Evolutionary conservation across 2,888 invertebrate genomes (phyloP).

Genomic region (Sphinx pinastri): DNA sequence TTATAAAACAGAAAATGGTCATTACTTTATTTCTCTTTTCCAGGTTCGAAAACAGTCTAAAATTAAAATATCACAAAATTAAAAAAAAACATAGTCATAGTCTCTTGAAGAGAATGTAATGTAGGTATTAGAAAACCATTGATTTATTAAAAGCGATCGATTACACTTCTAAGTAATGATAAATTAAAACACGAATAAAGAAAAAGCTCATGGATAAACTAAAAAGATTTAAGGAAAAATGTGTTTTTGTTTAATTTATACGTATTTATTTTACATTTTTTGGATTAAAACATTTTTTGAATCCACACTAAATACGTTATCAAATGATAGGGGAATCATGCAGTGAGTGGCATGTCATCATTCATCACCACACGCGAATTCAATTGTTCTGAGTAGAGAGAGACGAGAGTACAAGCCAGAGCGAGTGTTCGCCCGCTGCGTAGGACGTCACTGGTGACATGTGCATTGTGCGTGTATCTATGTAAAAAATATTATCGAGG

Average conservation of each 20-base stretch:
- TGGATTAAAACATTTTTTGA: conserved; percentile 21
- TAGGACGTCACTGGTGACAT: conserved; percentile 55
- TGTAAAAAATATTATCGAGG: conserved; percentile 72
- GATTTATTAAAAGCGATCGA: conserved; percentile 37
- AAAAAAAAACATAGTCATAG: conserved; percentile 55
- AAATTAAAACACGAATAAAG: conserved; percentile 23
- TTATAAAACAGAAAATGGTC: neutral
- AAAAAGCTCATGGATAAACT: conserved; percentile 48
- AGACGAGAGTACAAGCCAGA: neutral
- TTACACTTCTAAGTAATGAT: conserved; percentile 33
- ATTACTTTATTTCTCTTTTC: neutral
- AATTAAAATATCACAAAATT: conserved; percentile 29
- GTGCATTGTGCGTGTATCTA: conserved; percentile 63
- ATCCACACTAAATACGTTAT: neutral
- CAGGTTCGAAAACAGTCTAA: conserved; percentile 2
- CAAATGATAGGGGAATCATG: neutral
- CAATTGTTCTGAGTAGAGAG: neutral
- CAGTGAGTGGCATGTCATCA: conserved; percentile 7
- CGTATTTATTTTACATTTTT: conserved; percentile 4
- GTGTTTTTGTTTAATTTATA: neutral
- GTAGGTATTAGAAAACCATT: conserved; percentile 53
- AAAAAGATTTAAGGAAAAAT: conserved; percentile 27
- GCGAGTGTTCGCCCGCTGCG: conserved; percentile 39
- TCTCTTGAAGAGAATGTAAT: conserved; percentile 57
- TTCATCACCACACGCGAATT: neutral